These are phyloP conservation scores for Dyspetes luteomarginatus DNA, from an alignment of 2,888 invertebrate species.

Conservation along the genomic window DNA sequence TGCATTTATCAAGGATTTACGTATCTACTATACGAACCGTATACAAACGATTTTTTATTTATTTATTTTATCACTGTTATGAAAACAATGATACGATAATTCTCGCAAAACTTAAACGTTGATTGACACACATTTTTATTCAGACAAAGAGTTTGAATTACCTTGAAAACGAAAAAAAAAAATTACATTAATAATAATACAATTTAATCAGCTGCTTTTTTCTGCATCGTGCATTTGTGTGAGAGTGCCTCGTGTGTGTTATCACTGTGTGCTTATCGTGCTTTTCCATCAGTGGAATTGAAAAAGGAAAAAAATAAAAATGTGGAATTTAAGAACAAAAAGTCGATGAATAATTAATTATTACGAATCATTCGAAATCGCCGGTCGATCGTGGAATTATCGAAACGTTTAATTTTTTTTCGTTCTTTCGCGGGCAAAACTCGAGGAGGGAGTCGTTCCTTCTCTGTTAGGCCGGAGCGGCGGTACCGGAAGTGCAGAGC, in stretches of 20 bases:
- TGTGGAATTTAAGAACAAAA: not conserved
- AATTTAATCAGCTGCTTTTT: not conserved
- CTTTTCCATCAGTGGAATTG: not conserved
- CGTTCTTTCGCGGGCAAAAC: not conserved
- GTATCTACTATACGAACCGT: not conserved
- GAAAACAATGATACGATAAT: not conserved
- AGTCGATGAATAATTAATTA: not conserved
- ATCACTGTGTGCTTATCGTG: not conserved
- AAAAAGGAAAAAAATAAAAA: not conserved
- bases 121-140: not conserved
- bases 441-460: conserved; percentile 10
- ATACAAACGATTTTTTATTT: not conserved
- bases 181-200: not conserved
- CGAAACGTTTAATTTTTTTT: conserved; percentile 11
- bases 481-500: conserved; percentile 56
- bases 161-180: not conserved
- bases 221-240: no score
- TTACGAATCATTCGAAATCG: conserved; percentile 16
- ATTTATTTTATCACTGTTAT: not conserved
- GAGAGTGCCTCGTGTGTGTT: conserved; percentile 3
- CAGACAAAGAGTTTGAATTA: not conserved
- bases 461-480: not conserved
- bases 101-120: not conserved
- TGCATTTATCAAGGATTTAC: conserved; percentile 41
- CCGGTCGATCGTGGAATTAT: not conserved